Conservation (phyloP, 1,140 invertebrate genomes). For the Polypedilum vanderplanki region DNA sequence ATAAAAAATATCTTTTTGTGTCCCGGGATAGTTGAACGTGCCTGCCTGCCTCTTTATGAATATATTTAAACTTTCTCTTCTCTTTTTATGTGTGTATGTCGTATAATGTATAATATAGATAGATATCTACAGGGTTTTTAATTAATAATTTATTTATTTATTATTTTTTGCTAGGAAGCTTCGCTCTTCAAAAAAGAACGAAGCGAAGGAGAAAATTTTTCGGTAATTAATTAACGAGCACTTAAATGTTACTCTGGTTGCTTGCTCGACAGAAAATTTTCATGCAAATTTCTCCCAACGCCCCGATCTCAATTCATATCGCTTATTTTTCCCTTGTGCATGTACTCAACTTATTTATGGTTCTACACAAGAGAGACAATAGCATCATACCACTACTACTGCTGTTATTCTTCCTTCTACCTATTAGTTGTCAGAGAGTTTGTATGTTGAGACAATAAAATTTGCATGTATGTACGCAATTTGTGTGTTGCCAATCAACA, state of each 20-base stretch:
- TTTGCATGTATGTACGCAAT: too few species aligned
- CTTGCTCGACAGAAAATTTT: not conserved
- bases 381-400: too few species aligned
- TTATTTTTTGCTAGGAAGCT: not conserved
- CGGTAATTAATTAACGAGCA: not conserved
- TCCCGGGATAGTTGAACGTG: not conserved
- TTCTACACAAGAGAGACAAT: too few species aligned
- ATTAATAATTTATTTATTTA: not conserved
- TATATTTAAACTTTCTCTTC: not conserved
- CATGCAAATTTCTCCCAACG: too few species aligned
- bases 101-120: not conserved
- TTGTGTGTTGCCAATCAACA: too few species aligned
- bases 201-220: not conserved
- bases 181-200: not conserved
- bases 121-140: not conserved
- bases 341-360: too few species aligned
- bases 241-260: not conserved
- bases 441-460: too few species aligned
- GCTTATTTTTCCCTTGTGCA: too few species aligned
- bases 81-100: not conserved
- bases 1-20: not conserved
- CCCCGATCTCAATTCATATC: too few species aligned
- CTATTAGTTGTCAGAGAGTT: too few species aligned
- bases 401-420: too few species aligned
- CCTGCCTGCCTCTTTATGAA: not conserved